Percentiles rank a stretch among this genome's conserved stretches.
phyloP scores from a whole-genome alignment of 2,888 invertebrate species.

The Ligdia adustata region DNA sequence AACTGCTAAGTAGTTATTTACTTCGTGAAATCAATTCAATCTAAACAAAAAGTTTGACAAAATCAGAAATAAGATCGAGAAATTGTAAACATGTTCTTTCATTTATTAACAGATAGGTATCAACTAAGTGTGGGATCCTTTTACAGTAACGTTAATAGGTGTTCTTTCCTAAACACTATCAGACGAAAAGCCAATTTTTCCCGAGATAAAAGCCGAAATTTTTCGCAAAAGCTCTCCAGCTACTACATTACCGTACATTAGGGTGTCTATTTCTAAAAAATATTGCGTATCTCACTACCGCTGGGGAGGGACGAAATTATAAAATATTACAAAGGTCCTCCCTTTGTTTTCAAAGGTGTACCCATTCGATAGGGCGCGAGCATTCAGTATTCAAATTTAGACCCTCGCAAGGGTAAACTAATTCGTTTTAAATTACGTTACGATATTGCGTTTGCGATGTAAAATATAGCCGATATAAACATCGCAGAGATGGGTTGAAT shows the following conservation, averaged over 20 bases:
- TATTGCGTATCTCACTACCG: slow-evolving; percentile 52
- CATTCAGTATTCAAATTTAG: slow-evolving; percentile 78
- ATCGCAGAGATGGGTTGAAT: slow-evolving; percentile 69
- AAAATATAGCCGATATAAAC: slow-evolving; percentile 76
- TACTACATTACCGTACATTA: slow-evolving; percentile 69
- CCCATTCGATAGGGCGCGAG: slow-evolving; percentile 62
- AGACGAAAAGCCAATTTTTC: slow-evolving; percentile 57
- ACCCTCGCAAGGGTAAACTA: slow-evolving; percentile 76
- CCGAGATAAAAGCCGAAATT: slow-evolving; percentile 63
- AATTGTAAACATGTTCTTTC: slow-evolving; percentile 9
- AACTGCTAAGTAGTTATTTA: no score
- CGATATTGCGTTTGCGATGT: slow-evolving; percentile 77
- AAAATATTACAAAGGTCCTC: slow-evolving; percentile 69
- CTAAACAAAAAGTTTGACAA: no score
- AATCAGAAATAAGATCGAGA: no score
- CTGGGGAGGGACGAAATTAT: slow-evolving; percentile 65
- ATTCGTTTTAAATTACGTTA: slow-evolving; percentile 84
- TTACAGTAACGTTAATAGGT: slow-evolving; percentile 36
- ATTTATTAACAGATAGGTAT: slow-evolving; percentile 28
- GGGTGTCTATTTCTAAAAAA: slow-evolving; percentile 68
- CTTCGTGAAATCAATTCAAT: no score
- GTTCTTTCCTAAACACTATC: slow-evolving; percentile 58
- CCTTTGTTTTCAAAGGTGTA: slow-evolving; percentile 78
- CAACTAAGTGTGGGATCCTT: slow-evolving; percentile 33
- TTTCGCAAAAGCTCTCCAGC: slow-evolving; percentile 62